Percentiles rank a stretch among this genome's conserved stretches.
Evolutionary conservation across 2,797 vertebrate species (phyloP).

Genomic region (Brachyalestes nurse): DNA sequence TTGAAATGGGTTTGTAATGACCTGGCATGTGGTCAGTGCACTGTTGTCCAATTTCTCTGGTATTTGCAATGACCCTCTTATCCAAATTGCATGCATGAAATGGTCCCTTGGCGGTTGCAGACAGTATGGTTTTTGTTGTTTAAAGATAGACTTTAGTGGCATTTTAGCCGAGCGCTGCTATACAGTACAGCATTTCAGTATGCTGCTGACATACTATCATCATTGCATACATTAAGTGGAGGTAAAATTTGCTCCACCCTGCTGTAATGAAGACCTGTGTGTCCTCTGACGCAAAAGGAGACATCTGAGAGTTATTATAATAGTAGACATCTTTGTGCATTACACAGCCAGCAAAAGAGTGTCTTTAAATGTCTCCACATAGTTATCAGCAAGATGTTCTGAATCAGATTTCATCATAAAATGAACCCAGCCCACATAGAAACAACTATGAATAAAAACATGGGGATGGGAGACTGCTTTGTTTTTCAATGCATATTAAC

Average conservation of each 20-base stretch:
- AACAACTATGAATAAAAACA: not conserved
- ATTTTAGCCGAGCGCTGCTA: too few species aligned
- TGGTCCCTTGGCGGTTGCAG: not conserved
- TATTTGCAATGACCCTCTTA: constrained; percentile 14
- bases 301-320: constrained; percentile 34
- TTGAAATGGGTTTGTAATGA: constrained; percentile 43
- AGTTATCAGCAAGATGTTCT: not conserved
- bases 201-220: not conserved
- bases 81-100: constrained; percentile 8
- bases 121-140: not conserved
- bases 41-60: constrained; percentile 11
- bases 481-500: not conserved
- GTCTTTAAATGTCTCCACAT: constrained; percentile 33
- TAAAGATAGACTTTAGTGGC: not conserved
- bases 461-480: not conserved
- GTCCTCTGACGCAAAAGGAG: not conserved
- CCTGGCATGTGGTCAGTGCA: constrained; percentile 37
- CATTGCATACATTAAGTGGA: not conserved
- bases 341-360: constrained; percentile 8
- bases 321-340: constrained; percentile 4
- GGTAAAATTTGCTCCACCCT: not conserved
- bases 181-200: not conserved
- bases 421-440: not conserved
- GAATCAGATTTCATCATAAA: constrained; percentile 10
- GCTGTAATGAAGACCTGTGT: not conserved